phyloP scores from a whole-genome alignment of 2,888 invertebrate genomes.

The Elegia similella region DNA sequence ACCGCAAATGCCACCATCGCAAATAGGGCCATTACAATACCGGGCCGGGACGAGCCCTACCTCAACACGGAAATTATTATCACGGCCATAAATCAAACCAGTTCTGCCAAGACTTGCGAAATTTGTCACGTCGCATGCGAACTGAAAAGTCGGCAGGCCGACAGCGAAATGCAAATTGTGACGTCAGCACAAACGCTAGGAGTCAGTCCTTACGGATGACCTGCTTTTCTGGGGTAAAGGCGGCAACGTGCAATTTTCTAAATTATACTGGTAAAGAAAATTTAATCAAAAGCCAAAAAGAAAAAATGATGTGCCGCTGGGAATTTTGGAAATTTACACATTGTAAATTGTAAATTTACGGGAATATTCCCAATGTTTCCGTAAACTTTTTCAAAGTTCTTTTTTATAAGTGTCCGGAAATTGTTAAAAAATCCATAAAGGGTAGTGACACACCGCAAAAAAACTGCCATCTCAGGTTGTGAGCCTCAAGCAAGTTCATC shows the following conservation, averaged over 20 bases:
- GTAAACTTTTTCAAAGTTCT: too few relatives aligned
- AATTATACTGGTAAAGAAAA: neutral
- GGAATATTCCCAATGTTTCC: too few relatives aligned
- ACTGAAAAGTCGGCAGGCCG: conserved; percentile 15
- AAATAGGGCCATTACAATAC: conserved; percentile 47
- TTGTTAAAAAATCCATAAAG: too few relatives aligned
- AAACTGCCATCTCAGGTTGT: too few relatives aligned
- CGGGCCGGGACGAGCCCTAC: conserved; percentile 56
- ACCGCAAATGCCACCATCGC: conserved; percentile 46
- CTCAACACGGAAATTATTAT: conserved; percentile 72
- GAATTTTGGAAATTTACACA: too few relatives aligned
- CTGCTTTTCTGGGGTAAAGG: neutral
- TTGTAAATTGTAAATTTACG: too few relatives aligned
- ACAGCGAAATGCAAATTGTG: conserved; percentile 11
- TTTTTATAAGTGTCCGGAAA: too few relatives aligned
- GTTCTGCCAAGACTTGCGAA: conserved; percentile 49
- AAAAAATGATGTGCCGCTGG: neutral
- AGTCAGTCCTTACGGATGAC: conserved; percentile 8
- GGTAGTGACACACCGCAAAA: too few relatives aligned
- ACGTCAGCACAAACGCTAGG: conserved; percentile 3
- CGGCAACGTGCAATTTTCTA: neutral
- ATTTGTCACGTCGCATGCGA: conserved; percentile 39
- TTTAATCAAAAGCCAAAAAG: neutral
- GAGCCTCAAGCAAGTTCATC: too few relatives aligned
- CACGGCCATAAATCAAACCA: conserved; percentile 58